These are phyloP conservation scores for Atta cephalotes DNA, from an alignment of 1,140 invertebrate genomes.

Conservation along the genomic window DNA sequence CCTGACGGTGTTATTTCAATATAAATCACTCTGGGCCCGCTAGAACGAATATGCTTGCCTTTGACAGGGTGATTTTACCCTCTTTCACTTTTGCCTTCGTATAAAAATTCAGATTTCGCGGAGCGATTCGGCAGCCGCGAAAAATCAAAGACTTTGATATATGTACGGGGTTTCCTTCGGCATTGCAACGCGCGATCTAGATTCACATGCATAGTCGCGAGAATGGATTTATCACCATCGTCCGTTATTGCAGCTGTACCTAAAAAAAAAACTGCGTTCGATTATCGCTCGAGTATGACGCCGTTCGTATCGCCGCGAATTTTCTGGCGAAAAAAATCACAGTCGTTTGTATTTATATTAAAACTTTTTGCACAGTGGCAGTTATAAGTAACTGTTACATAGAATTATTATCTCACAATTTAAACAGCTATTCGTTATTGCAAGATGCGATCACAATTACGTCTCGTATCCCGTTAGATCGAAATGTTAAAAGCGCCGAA, in stretches of 20 bases:
- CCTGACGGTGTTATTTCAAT: conserved; percentile 68
- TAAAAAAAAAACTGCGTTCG: not conserved
- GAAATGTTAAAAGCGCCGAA: not conserved
- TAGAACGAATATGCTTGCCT: conserved; percentile 63
- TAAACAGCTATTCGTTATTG: not conserved
- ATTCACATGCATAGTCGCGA: conserved; percentile 8
- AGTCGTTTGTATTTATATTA: conserved; percentile 31
- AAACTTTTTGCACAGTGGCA: not conserved
- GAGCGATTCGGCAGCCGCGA: conserved; percentile 47
- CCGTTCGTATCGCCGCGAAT: not conserved
- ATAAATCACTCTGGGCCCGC: conserved; percentile 56
- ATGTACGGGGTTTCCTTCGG: conserved; percentile 23
- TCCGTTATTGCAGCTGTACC: conserved; percentile 18
- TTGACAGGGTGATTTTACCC: conserved; percentile 60
- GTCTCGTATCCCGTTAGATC: not conserved
- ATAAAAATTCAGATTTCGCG: conserved; percentile 63
- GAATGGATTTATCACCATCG: conserved; percentile 33
- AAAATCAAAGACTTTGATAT: conserved; percentile 61
- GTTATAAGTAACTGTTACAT: not conserved
- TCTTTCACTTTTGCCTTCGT: conserved; percentile 61
- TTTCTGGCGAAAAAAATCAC: not conserved
- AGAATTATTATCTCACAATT: not conserved
- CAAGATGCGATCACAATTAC: not conserved
- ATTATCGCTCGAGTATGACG: conserved; percentile 16
- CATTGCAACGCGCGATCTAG: not conserved